Conservation (phyloP, 2,888 invertebrate species). For the Cetonia aurata region DNA sequence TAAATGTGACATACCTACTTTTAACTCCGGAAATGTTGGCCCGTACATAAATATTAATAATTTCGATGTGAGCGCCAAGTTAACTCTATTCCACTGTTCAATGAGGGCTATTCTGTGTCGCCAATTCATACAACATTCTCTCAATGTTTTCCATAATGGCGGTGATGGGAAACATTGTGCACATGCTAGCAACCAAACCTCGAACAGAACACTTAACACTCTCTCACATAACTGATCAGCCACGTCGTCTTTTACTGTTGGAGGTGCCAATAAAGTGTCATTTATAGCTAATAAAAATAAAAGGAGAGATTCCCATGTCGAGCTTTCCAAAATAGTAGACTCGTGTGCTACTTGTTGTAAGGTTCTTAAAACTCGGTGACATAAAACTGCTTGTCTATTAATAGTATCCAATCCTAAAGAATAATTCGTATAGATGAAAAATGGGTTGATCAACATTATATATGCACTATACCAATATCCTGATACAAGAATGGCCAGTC, state of each 20-base stretch:
- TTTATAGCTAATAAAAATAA: constrained; percentile 91
- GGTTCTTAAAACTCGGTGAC: constrained; percentile 90
- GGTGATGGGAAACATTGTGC: constrained; percentile 92
- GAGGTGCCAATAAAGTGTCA: constrained; percentile 91
- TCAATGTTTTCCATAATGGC: constrained; percentile 93
- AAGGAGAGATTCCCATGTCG: constrained; percentile 92
- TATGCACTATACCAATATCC: constrained; percentile 80
- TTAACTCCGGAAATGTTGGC: constrained; percentile 82
- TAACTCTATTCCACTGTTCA: constrained; percentile 95
- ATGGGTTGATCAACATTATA: neutral
- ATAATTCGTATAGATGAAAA: constrained; percentile 5
- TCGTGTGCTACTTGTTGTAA: constrained; percentile 85
- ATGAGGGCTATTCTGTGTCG: constrained; percentile 93
- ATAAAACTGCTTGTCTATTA: constrained; percentile 92
- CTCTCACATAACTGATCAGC: constrained; percentile 92
- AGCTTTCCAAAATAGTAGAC: constrained; percentile 80
- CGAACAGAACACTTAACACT: constrained; percentile 90
- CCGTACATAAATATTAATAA: constrained; percentile 92
- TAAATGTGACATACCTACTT: constrained; percentile 72
- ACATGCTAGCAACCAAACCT: constrained; percentile 81
- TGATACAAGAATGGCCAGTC: constrained; percentile 92
- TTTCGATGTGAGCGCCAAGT: constrained; percentile 87
- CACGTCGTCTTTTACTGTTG: constrained; percentile 94
- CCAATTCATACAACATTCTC: constrained; percentile 94
- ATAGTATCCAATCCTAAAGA: constrained; percentile 85